Evolutionary conservation across 2,888 invertebrate genomes (phyloP).

Genomic region (Chaetogeoica ovagalla): DNA sequence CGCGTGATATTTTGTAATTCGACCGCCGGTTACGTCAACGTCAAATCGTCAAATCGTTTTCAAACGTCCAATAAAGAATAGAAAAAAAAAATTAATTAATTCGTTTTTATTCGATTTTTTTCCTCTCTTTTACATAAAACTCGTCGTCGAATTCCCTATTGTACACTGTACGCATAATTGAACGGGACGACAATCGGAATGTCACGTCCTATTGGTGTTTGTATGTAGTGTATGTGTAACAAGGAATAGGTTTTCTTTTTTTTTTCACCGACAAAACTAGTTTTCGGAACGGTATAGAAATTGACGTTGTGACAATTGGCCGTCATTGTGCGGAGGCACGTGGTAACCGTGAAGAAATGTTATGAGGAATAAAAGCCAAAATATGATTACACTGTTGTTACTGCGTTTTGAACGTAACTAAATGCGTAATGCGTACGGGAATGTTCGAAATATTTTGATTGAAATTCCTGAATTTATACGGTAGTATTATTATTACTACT

Average conservation of each 20-base stretch:
- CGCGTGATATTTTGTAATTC: too few species aligned
- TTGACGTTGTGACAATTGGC: constrained; percentile 10
- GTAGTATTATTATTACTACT: neutral
- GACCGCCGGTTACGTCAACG: too few species aligned
- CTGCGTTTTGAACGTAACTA: too few species aligned
- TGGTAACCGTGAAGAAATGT: neutral
- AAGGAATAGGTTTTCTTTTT: neutral
- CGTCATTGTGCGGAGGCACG: constrained; percentile 3
- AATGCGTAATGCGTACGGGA: too few species aligned
- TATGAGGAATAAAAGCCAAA: too few species aligned
- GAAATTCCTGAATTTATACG: too few species aligned
- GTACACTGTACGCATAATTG: neutral
- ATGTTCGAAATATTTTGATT: too few species aligned
- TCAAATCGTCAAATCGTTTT: neutral
- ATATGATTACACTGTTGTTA: too few species aligned
- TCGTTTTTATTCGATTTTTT: too few species aligned
- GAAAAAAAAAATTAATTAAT: neutral
- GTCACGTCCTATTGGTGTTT: neutral
- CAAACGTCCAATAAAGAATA: neutral
- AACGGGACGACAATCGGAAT: constrained; percentile 15
- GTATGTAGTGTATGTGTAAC: neutral
- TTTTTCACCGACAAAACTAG: constrained; percentile 22
- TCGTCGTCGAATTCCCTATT: constrained; percentile 4
- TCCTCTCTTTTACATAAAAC: too few species aligned
- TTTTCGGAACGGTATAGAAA: neutral